Evolutionary conservation across 2,113 vertebrate species (phyloP), one percentile per base, ranked within the genome.

Genomic region (Brachyhypopomus occidentalis): DNA sequence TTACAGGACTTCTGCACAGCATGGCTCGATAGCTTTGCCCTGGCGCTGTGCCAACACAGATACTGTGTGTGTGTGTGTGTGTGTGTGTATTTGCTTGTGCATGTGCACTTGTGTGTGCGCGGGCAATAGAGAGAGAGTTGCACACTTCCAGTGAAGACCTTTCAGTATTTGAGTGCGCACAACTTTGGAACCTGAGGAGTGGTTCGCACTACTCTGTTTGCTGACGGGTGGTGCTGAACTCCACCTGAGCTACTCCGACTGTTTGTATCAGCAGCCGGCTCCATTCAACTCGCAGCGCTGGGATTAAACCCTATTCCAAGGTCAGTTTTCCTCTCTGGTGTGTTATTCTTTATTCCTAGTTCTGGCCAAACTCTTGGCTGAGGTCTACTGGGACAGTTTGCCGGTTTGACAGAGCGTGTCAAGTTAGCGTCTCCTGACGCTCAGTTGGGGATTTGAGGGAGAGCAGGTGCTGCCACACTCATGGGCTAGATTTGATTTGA

Each of bases 21-120:
- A 90, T 91, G 87, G 90, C 56, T 80, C 90, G 92, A 94, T 95
- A 93, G 95, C 93, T 94, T 90, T 86, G 80, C 17, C 84, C 81
- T 96, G 95, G 95, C 92, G 30, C 77, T 3, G 34, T 87, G 93
- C 95, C 94, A 95, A 84, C 85, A 84, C 55, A 81, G 89, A 87
- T 82, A 74, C 69, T 4, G 71, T 82, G 19, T 23, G 64, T 67
- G 79, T 80, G 77, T 72, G 70, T 27, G 64, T 75, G 87, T 83
- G 84, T 41, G 60, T 48, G 8, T 56, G 55, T 38, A 69, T 30
- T 30, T 30, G 30, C 30, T 2, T 30, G 30, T 64, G 72, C 5
- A 66, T 25, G 75, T 19, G 66, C 62, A 72, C 60, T 75, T 27
- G 41, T 72, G 79, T 14, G 12, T 52, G 45, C 12, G 45, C 12